Percentiles rank a stretch among this genome's conserved stretches.
These are phyloP conservation scores for Drosophila saltans DNA, from an alignment of 1,140 invertebrate species.

Conservation along the genomic window DNA sequence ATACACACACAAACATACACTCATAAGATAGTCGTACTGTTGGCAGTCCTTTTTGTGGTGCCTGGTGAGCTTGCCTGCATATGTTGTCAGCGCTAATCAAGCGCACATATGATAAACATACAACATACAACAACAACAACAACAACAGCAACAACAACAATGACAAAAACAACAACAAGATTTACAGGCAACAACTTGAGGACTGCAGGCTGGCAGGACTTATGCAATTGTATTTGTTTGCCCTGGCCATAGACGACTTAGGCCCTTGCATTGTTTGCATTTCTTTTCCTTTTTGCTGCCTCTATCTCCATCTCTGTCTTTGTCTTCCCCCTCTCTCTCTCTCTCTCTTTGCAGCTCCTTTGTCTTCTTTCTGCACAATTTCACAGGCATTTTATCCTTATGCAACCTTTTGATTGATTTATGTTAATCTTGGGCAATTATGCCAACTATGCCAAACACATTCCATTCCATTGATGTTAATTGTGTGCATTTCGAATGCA, in stretches of 20 bases:
- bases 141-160: conserved; percentile 44
- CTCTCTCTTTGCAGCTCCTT: conserved; percentile 16
- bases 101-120: conserved; percentile 78
- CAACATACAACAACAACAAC: conserved; percentile 34
- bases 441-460: conserved; percentile 37
- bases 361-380: conserved; percentile 65
- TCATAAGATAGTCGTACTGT: conserved; percentile 38
- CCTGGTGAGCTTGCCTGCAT: conserved; percentile 59
- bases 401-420: conserved; percentile 67
- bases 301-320: not conserved
- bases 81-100: conserved; percentile 80
- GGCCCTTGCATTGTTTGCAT: conserved; percentile 57
- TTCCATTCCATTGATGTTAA: conserved; percentile 5
- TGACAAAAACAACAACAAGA: conserved; percentile 40
- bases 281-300: conserved; percentile 47
- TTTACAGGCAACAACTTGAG: not conserved
- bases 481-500: conserved; percentile 5
- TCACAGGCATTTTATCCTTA: conserved; percentile 58
- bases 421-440: conserved; percentile 72
- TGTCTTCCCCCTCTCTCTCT: not conserved
- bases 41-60: conserved; percentile 68
- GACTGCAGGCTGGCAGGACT: conserved; percentile 41
- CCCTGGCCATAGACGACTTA: conserved; percentile 32
- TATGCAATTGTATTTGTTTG: conserved; percentile 78
- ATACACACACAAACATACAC: not conserved